Evolutionary conservation across 2,888 invertebrate genomes (phyloP), one percentile per base, ranked within the genome.

Genomic region (Brachyptera putata): DNA sequence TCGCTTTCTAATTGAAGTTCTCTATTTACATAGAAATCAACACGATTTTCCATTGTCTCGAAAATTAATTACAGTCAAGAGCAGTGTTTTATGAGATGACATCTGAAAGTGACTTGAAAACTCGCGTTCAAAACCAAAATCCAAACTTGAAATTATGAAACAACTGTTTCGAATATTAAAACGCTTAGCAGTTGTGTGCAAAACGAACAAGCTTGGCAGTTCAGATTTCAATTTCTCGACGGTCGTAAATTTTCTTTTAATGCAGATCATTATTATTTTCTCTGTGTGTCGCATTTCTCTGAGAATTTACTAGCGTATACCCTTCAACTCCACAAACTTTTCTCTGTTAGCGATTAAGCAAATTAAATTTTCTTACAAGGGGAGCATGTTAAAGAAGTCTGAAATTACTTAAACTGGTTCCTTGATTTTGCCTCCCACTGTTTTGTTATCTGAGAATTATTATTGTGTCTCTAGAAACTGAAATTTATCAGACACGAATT

Each of bases 361-460:
- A 61, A 61, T 61, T 61, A 61, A 61, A 58, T 61, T 61, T 61
- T n/a, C 25, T 58, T 58, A 56, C 49, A 22, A 30, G 43, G 55
- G 43, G 37, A 25, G 30, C 30, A 21, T 22, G 39, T 11, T 53
- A 49, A 58, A 59, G 53, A 53, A 57, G 48, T 30, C 43, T 56
- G 59, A 56, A 62, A 62, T 62, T 60, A 56, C 56, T 57, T 25
- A n/a, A n/a, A 16, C 58, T 43, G 46, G 53, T 60, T 57, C 39
- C 50, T 21, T 57, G 60, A 37, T 49, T 62, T 60, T 39, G 25
- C 25, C 50, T 59, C 57, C 58, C 50, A 24, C 57, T 62, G 62
- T 59, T 62, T 62, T 62, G 50, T 39, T 49, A 50, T 60, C 57
- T 39, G 53, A n/a, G 43, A 59, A 60, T 62, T 60, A 62, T 59